Evolutionary conservation across 1,140 invertebrate species (phyloP).

Genomic region (Ganaspis sp.): DNA sequence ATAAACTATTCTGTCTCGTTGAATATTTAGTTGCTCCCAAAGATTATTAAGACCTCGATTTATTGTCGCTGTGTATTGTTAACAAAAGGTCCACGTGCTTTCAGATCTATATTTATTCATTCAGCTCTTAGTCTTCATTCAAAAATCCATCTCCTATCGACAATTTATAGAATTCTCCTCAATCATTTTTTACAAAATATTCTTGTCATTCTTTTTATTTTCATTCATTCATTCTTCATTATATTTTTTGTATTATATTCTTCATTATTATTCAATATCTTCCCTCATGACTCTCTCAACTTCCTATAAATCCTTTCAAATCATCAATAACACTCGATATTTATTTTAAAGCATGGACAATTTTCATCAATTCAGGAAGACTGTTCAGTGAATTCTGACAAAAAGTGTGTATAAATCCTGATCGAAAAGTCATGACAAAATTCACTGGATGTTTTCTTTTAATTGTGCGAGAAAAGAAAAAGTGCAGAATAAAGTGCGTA

Average conservation of each 20-base stretch:
- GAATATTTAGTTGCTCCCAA: conserved; percentile 15
- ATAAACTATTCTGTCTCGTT: conserved; percentile 9
- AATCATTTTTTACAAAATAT: not conserved
- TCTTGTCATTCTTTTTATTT: not conserved
- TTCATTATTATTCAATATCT: too few species aligned
- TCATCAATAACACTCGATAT: not conserved
- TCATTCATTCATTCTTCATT: too few species aligned
- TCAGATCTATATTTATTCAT: not conserved
- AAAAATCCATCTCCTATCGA: not conserved
- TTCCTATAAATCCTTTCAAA: not conserved
- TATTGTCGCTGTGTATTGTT: conserved; percentile 4
- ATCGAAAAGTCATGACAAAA: not conserved
- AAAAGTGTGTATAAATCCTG: not conserved
- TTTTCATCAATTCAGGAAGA: not conserved
- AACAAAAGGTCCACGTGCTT: conserved; percentile 1
- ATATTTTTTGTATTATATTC: too few species aligned
- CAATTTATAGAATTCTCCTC: not conserved
- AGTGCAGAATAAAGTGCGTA: not conserved
- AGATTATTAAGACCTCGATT: conserved; percentile 17
- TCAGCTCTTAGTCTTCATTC: not conserved
- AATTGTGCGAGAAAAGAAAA: not conserved
- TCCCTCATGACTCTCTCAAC: not conserved
- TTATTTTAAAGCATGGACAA: too few species aligned
- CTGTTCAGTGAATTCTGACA: not conserved
- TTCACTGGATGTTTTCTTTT: not conserved